Percentiles rank a stretch among this genome's conserved stretches.
These are phyloP conservation scores for Lynx canadensis DNA, from an alignment of 2,113 vertebrate species.

Conservation along the genomic window DNA sequence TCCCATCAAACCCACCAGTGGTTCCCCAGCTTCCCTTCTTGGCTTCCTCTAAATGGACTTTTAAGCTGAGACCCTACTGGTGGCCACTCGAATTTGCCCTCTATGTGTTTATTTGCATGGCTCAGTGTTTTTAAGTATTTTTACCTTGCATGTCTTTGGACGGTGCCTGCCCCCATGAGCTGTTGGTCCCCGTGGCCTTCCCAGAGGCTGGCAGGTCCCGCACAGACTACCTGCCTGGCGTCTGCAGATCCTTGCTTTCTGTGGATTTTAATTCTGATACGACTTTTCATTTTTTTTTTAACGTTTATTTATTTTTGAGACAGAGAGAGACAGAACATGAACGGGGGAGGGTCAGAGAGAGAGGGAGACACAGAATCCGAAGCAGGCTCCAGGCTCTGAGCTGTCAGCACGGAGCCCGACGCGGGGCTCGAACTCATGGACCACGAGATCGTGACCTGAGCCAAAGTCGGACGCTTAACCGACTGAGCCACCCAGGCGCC, in stretches of 20 bases:
- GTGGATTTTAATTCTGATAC: neutral
- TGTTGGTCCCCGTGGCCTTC: rapidly evolving
- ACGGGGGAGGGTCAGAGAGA: no score
- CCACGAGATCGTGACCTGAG: no score
- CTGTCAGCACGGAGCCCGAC: no score
- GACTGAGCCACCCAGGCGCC: no score
- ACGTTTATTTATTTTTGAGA: neutral
- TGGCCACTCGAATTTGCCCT: neutral
- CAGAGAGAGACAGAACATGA: no score
- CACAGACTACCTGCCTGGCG: neutral
- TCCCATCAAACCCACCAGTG: neutral
- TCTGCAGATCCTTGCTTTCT: neutral
- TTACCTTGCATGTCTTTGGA: neutral
- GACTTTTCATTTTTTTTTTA: slow-evolving; percentile 33
- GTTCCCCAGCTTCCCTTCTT: neutral
- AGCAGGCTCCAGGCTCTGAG: no score
- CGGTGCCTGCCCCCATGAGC: rapidly evolving
- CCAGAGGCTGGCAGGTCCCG: neutral
- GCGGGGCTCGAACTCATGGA: no score
- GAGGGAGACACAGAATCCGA: no score
- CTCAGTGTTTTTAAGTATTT: neutral
- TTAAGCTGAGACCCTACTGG: neutral
- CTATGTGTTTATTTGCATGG: neutral
- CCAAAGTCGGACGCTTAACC: no score
- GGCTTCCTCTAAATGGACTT: neutral